Base-by-base conservation (phyloP, 2,888 invertebrate genomes). In the Stenodema calcarata region DNA sequence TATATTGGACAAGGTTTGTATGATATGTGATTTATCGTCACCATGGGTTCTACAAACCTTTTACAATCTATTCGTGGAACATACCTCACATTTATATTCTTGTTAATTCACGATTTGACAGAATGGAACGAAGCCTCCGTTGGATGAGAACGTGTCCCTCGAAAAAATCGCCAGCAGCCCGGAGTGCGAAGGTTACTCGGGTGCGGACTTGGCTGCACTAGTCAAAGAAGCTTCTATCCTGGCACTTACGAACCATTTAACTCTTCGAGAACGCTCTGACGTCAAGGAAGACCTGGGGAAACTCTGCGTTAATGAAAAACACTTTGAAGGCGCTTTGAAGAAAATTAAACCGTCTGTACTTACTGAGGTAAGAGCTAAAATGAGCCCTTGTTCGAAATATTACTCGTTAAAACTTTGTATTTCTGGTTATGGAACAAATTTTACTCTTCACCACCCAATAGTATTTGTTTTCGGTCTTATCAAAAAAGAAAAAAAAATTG, bases 141-240 rank as follows among this genome's bases (percentile, higher is more conserved):
- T 99, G 85, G 94, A 94, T 0, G 92, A 93, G 0, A 96, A 97
- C 91, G 96, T 98, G 0, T 93, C 95, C 90, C 92, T 99, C 88
- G 92, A 93, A 88, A 92, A 92, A 3, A 92, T 99, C 70, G 96
- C 95, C 0, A 92, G 91, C 12, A 92, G 95, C 87, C 93, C 94
- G 6, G 91, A 92, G 88, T 94, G 94, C 89, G 94, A 96, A 18
- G 95, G 96, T 16, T 98, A 95, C 90, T 97, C 98, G 0, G 99
- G 99, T 23, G 99, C 99, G 0, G 99, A 99, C 92, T 92, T 99
- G 86, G 95, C 96, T 0, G 96, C 97, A 0, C 92, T 99, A 81
- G 95, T 99, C 0, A 93, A 96, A 89, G 97, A 98, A 90, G 97
- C 99, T 0, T 95, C 96, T 0, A 94, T 96, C 54, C 93, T 95